A percentile compares a stretch with the other conserved stretches of the same genome.
Evolutionary conservation across 2,797 vertebrate genomes (phyloP).

Genomic region (Chloroceryle amazona): DNA sequence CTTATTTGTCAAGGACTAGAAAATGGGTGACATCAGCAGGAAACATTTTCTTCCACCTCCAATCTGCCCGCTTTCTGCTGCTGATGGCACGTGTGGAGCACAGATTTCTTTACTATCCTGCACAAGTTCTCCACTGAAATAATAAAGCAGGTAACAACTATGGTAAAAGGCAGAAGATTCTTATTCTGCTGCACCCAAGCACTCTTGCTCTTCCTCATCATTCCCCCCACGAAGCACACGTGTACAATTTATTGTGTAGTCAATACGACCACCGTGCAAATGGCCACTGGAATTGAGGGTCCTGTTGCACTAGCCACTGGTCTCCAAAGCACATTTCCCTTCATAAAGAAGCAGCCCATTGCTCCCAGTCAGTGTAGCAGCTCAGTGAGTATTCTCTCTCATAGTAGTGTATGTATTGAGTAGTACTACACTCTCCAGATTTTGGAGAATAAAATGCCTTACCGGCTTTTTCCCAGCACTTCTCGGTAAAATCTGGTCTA

Average conservation of each 20-base stretch:
- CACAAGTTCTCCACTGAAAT: not conserved
- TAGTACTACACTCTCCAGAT: not conserved
- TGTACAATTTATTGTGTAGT: not conserved
- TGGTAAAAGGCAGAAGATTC: not conserved
- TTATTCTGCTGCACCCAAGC: not conserved
- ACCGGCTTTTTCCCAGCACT: not conserved
- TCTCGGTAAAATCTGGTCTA: not conserved
- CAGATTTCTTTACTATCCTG: not conserved
- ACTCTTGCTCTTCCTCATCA: not conserved
- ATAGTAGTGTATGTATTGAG: not conserved
- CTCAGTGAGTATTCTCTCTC: not conserved
- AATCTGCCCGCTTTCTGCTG: not conserved
- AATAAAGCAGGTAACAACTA: not conserved
- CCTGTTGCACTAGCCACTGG: not conserved
- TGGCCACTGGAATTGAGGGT: not conserved
- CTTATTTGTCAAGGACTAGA: not conserved
- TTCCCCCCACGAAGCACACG: not conserved
- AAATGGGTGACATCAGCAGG: not conserved
- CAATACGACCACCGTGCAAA: not conserved
- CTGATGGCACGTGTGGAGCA: not conserved
- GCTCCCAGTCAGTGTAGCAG: rapidly evolving
- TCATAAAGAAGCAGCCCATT: not conserved
- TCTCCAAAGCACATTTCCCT: not conserved
- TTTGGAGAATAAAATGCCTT: not conserved
- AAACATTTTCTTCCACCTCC: not conserved